These are phyloP conservation scores for Sebastes vulpes DNA, from an alignment of 2,797 vertebrate genomes.

Conservation along the genomic window DNA sequence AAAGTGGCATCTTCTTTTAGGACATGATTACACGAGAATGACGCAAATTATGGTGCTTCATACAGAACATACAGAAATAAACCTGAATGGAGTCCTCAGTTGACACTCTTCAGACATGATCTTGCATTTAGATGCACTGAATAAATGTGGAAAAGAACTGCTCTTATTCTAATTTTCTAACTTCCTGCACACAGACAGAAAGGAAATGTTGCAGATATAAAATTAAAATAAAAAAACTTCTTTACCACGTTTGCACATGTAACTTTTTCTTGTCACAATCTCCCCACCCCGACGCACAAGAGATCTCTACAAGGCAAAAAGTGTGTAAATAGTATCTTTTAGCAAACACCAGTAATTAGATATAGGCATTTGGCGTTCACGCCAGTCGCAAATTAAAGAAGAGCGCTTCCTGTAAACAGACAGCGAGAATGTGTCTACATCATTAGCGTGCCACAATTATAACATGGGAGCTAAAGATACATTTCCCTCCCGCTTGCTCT, in stretches of 20 bases:
- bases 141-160: neutral
- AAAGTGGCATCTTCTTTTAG: constrained; percentile 64
- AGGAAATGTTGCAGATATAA: neutral
- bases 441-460: constrained; percentile 86
- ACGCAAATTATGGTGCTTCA: constrained; percentile 53
- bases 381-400: constrained; percentile 81
- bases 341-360: constrained; percentile 85
- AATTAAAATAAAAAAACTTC: neutral
- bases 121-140: neutral
- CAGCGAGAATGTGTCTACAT: constrained; percentile 83
- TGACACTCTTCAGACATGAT: constrained; percentile 38
- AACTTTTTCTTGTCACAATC: constrained; percentile 52
- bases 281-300: constrained; percentile 46
- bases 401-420: constrained; percentile 84
- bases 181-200: neutral
- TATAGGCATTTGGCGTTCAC: constrained; percentile 79
- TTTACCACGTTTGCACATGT: constrained; percentile 34
- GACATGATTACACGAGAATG: constrained; percentile 47
- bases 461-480: constrained; percentile 85
- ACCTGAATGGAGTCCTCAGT: constrained; percentile 23
- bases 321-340: constrained; percentile 81
- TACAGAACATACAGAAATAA: constrained; percentile 51
- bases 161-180: neutral
- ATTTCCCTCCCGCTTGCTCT: constrained; percentile 62
- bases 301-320: constrained; percentile 65